Evolutionary conservation across 2,113 vertebrate genomes (phyloP).

Genomic region (Empidonax traillii): DNA sequence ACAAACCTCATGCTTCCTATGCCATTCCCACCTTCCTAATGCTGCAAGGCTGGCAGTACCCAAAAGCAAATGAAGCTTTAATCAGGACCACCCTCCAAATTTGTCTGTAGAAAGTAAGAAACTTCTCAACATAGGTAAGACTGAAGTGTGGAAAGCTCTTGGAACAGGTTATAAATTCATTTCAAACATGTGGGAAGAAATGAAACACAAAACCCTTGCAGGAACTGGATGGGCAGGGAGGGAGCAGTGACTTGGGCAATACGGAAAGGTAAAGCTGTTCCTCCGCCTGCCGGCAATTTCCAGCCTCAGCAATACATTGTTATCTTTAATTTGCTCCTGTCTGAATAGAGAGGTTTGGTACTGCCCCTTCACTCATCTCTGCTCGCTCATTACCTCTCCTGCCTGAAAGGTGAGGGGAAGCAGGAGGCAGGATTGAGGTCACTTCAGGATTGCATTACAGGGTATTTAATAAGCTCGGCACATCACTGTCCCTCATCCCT

Average conservation of each 20-base stretch:
- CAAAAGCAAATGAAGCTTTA: neutral
- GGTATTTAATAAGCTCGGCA: neutral
- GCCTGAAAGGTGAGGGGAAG: constrained; percentile 37
- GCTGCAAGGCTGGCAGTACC: neutral
- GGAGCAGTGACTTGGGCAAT: neutral
- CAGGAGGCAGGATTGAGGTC: neutral
- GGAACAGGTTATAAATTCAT: neutral
- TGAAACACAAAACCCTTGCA: neutral
- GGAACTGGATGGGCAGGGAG: neutral
- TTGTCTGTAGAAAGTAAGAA: neutral
- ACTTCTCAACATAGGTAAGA: neutral
- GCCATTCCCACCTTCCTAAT: neutral
- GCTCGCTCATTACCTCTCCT: neutral
- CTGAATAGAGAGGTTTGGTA: neutral
- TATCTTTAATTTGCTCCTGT: neutral
- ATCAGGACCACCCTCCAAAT: neutral
- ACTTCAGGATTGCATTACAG: neutral
- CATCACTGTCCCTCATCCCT: neutral
- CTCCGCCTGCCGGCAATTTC: neutral
- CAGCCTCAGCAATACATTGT: neutral
- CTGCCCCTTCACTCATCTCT: neutral
- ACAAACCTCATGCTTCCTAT: neutral
- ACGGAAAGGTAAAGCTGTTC: neutral
- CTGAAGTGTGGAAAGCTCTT: neutral
- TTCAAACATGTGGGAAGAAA: neutral